phyloP scores from a whole-genome alignment of 2,888 invertebrate species.

The Eupithecia tripunctaria region DNA sequence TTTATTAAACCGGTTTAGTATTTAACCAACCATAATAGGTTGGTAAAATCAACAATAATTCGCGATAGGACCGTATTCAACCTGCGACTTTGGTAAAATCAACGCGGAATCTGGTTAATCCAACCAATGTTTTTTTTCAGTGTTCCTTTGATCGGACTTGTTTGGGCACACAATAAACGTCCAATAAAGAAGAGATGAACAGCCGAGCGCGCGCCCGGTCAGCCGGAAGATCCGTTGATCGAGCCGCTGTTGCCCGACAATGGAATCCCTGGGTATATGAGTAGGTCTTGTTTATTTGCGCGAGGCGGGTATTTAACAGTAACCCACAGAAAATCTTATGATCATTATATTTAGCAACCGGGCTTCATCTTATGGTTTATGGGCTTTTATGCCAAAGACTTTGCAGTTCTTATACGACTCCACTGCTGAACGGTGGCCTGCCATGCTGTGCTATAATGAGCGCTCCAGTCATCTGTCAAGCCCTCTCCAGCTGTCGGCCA shows the following conservation, averaged over 20 bases:
- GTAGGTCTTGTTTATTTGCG: background rate
- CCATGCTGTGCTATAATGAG: background rate
- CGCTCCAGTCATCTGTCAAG: too few species aligned
- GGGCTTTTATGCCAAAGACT: background rate
- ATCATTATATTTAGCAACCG: too few species aligned
- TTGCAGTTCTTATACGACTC: background rate
- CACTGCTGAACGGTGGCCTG: background rate
- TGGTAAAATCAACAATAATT: too few species aligned
- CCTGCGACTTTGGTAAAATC: too few species aligned
- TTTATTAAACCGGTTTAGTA: too few species aligned
- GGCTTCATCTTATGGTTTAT: too few species aligned
- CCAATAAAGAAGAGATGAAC: constrained; percentile 3
- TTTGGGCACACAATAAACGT: background rate
- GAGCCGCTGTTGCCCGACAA: background rate
- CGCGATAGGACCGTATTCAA: too few species aligned
- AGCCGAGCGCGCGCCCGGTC: background rate
- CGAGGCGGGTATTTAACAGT: background rate
- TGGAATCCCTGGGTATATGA: background rate
- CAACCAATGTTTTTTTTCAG: too few species aligned
- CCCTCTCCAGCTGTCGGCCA: too few species aligned
- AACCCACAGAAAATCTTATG: background rate
- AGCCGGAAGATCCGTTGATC: background rate
- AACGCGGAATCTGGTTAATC: too few species aligned
- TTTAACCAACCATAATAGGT: too few species aligned
- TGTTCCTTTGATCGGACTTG: background rate